Evolutionary conservation across 2,797 vertebrate species (phyloP), one percentile per base, ranked within the genome.

Genomic region (Typhlichthys subterraneus): DNA sequence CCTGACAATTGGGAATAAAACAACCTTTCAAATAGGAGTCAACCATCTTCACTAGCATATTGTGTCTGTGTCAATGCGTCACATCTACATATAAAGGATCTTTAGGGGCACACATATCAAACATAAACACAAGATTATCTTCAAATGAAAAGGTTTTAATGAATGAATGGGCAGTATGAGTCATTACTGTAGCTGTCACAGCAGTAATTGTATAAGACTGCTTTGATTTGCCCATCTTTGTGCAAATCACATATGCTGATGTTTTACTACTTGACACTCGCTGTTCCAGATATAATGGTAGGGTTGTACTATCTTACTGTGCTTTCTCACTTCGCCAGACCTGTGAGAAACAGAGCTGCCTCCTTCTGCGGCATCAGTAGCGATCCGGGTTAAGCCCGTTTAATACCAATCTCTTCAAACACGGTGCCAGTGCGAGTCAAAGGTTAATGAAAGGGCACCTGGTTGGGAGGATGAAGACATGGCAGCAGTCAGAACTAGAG

Each of bases 361-460:
- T 67, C 76, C 79, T 69, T 77, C 61, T 72, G 73, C 65, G 31
- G 76, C 73, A 75, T 64, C 66, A 65, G 78, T 85, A 85, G 79
- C 83, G 74, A 90, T 90, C 87, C 84, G 54, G 73, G 78, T 88
- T 92, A 91, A 92, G 87, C 90, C 86, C 65, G 79, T 87, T 88
- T 91, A 91, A 91, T 88, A 79, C 88, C 82, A 81, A 75, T 79
- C 77, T 87, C 92, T 92, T 93, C 91, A 92, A 91, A 92, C 87
- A 85, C 82, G 70, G 87, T 90, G 88, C 86, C 80, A 85, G 83
- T 70, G 66, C 54, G 59, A 92, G 92, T 93, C 91, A 93, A 92
- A 94, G 93, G 92, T 94, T 92, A 93, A 92, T 90, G 87, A 93
- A 90, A 92, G 92, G 92, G 86, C 89, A 88, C 87, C 84, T 88